phyloP scores from a whole-genome alignment of 2,113 vertebrate genomes.

The Lontra canadensis region DNA sequence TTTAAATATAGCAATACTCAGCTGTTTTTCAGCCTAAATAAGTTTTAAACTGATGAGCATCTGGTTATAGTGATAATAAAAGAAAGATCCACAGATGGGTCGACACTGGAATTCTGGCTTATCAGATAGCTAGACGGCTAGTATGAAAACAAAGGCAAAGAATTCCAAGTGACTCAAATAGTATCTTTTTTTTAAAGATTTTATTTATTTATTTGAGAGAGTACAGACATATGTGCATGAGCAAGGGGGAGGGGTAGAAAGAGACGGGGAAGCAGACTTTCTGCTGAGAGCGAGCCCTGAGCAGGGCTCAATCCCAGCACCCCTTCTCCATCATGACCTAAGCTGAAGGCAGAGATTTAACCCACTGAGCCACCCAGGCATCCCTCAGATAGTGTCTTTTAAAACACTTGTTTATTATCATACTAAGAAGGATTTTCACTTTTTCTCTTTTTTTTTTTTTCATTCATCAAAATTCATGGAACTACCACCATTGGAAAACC shows the following conservation, averaged over 20 bases:
- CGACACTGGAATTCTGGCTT: not conserved
- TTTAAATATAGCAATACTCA: not conserved
- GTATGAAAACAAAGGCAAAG: not conserved
- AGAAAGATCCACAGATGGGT: not conserved
- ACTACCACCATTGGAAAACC: not conserved
- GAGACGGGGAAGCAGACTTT: not conserved
- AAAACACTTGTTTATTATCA: not conserved
- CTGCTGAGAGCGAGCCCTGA: not conserved
- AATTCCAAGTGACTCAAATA: not conserved
- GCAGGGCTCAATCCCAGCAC: not conserved
- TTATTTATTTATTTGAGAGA: not conserved
- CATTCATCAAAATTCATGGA: not conserved
- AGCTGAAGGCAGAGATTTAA: not conserved
- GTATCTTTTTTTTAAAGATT: not conserved
- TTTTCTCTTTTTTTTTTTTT: not conserved
- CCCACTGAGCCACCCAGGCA: not conserved
- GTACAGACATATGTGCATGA: not conserved
- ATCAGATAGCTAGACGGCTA: not conserved
- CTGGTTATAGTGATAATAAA: not conserved
- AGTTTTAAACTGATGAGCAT: not conserved
- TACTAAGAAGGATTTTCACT: not conserved
- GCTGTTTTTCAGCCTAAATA: not conserved
- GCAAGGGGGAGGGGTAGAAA: not conserved
- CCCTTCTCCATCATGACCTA: not conserved
- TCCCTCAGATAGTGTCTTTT: not conserved